phyloP scores from a whole-genome alignment of 2,797 vertebrate genomes.

The Tinamus major region DNA sequence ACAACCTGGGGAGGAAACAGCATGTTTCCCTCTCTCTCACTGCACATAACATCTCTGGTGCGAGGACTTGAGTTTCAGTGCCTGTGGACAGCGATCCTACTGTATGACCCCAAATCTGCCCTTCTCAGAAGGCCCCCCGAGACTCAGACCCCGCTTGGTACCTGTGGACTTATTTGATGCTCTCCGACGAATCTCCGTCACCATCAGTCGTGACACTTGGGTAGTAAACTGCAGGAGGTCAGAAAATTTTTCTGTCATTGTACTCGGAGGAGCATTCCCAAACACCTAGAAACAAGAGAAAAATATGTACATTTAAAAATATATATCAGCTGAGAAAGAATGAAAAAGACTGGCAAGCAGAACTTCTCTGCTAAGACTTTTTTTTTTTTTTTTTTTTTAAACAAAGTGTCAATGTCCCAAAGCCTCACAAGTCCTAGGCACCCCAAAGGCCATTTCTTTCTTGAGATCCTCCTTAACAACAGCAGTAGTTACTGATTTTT shows the following conservation, averaged over 20 bases:
- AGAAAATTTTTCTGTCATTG: constrained; percentile 97
- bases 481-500: neutral
- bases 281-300: constrained; percentile 85
- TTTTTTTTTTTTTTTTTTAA: neutral
- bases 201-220: constrained; percentile 97
- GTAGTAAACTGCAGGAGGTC: constrained; percentile 99
- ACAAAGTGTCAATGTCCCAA: neutral
- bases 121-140: neutral
- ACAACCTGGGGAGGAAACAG: neutral
- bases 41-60: neutral
- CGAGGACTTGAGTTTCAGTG: neutral
- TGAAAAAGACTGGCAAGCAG: neutral
- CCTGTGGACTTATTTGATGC: constrained; percentile 99
- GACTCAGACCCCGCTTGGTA: constrained; percentile 55
- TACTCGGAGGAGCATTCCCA: constrained; percentile 94
- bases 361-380: neutral
- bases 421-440: neutral
- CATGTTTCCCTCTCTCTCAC: neutral
- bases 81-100: neutral
- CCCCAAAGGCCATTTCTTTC: neutral
- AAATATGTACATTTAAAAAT: neutral
- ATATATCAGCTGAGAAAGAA: neutral
- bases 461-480: neutral
- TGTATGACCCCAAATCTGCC: neutral
- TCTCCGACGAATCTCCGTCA: constrained; percentile 96